Evolutionary conservation across 2,888 invertebrate genomes (phyloP), one percentile per base, ranked within the genome.

Genomic region (Laothoe populi): DNA sequence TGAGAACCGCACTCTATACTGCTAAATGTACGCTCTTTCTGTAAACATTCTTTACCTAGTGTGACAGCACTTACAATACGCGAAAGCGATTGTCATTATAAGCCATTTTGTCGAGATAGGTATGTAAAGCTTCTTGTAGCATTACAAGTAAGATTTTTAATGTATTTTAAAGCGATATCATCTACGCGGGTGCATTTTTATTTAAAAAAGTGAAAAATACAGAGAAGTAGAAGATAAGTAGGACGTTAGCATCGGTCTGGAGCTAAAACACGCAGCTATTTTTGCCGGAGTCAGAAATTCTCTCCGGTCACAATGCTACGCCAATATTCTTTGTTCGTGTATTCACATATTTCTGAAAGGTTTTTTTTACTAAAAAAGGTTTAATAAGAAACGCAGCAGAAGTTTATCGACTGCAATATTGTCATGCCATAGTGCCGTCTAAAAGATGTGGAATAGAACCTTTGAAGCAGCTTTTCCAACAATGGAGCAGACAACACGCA

Each of bases 371-470:
- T 91, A 92, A 87, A 85, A n/a, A 89, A 88, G 88, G 87, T 86
- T 90, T 84, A 85, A 84, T 88, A 91, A 90, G 89, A 92, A 92
- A 91, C 91, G 90, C 91, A 92, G 92, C 92, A 84, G 86, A 90
- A 90, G 84, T 90, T 90, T 86, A 90, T 91, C 88, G 90, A 90
- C 90, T 91, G 91, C 90, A 90, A 90, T 87, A 80, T 82, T 90
- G 84, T 89, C 92, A 92, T 92, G 92, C 92, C 92, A 92, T 91
- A 87, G 92, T 92, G 92, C 93, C 92, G 82, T 92, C 93, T 92
- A 92, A 90, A 87, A 91, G 90, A 92, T 91, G 84, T 85, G 85
- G 88, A 91, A 88, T 82, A 87, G 84, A 92, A 93, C 92, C 92
- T 91, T 89, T 91, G 84, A 88, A 93, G 92, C 88, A 92, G 92